Evolutionary conservation across 2,113 vertebrate genomes (phyloP), one percentile per base, ranked within the genome.

Genomic region (Telmatochromis sp.): DNA sequence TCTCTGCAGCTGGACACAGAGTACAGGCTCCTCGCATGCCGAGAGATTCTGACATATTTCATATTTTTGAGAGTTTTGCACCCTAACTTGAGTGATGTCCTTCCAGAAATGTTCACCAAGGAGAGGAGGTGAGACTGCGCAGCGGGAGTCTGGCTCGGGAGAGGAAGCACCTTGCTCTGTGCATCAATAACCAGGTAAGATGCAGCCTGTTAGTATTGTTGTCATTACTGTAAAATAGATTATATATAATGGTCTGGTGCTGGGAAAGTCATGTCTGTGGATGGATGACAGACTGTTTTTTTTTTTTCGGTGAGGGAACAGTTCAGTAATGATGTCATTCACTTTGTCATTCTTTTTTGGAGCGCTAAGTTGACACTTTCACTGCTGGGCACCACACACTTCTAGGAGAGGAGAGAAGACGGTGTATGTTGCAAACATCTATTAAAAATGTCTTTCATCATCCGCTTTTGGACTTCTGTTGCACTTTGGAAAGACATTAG

Each of bases 161-260:
- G 86, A 95, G 95, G 89, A 96, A 92, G 86, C 94, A 95, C 90
- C 95, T 96, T 51, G 94, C 96, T 45, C 95, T 96, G 86, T 91
- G 93, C 88, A 96, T 96, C 65, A 94, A 89, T 19, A 94, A 92
- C 92, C 96, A 96, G 96, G 96, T 97, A 92, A 94, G 83, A 68
- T 7, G 3, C 26, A 51, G 73, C 11, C 37, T 45, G 2, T 63
- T 14, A 14, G 28, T 60, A 14, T 2, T 8, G 21, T 26, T 58
- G 51, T 14, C 82, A 19, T 55, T 4, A 10, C 5, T 58, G 42
- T 13, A 1, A 57, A 81, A 19, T 58, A 28, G 33, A 14, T 60
- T 40, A 10, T 21, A 5, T 11, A 15, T 15, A 23, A 21, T 37
- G 1, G 3, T 33, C 21, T 11, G 17, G 26, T 6, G 26, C n/a